A percentile compares a stretch with the other conserved stretches of the same genome.
These are phyloP conservation scores for Adela reaumurella DNA, from an alignment of 2,888 invertebrate genomes.

Conservation along the genomic window DNA sequence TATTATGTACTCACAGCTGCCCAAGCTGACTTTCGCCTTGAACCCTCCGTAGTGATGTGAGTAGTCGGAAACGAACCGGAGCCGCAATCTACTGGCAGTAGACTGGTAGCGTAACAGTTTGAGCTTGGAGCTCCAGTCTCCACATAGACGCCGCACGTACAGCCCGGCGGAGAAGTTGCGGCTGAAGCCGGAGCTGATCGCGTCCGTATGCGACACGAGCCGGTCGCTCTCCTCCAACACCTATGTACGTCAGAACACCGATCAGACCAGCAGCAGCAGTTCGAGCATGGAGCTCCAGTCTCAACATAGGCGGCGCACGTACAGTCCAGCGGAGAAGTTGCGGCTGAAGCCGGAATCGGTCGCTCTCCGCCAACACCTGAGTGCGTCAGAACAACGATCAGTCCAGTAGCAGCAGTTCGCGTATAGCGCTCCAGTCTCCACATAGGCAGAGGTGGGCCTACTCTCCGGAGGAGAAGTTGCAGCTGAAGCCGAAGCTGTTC, in stretches of 20 bases:
- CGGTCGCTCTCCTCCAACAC: too few species aligned
- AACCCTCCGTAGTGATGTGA: slow-evolving; percentile 65
- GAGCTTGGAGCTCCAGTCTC: slow-evolving; percentile 56
- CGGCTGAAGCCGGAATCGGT: too few species aligned
- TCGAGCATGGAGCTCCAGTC: slow-evolving; percentile 72
- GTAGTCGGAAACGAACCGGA: slow-evolving; percentile 64
- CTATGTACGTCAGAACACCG: too few species aligned
- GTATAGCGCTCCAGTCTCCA: slow-evolving; percentile 76
- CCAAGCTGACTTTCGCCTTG: slow-evolving; percentile 60
- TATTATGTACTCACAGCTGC: slow-evolving; percentile 62
- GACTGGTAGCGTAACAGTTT: slow-evolving; percentile 60
- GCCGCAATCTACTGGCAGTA: slow-evolving; percentile 43
- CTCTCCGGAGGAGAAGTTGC: slow-evolving; percentile 21
- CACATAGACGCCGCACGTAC: too few species aligned
- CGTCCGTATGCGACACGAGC: too few species aligned
- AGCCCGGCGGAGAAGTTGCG: too few species aligned
- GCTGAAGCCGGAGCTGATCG: too few species aligned
- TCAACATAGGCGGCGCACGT: too few species aligned
- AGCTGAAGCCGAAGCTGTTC: slow-evolving; percentile 36
- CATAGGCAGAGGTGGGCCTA: slow-evolving; percentile 55
- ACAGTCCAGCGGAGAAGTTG: too few species aligned
- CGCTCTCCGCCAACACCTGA: too few species aligned
- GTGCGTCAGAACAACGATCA: too few species aligned
- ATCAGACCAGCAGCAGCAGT: too few species aligned
- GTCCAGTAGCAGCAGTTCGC: slow-evolving; percentile 71